Conservation (phyloP, 2,888 invertebrate species). For the Conomelus anceps region DNA sequence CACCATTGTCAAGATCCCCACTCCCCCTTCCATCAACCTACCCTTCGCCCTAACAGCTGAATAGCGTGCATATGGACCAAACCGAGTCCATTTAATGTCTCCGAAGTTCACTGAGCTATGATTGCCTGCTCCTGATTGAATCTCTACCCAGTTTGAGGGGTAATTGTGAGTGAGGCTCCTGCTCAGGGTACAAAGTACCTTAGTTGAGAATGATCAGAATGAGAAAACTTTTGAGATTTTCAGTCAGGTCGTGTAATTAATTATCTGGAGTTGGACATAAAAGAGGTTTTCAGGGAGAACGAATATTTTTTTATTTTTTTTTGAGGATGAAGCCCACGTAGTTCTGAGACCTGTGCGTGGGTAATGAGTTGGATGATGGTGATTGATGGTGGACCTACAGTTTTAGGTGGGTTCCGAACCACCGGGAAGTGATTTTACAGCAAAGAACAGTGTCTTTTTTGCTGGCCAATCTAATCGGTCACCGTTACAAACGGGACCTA, state of each 20-base stretch:
- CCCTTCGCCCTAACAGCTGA: not conserved
- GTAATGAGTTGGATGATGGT: too few species aligned
- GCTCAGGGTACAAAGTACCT: not conserved
- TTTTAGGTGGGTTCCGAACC: too few species aligned
- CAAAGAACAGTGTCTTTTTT: too few species aligned
- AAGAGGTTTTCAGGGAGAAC: not conserved
- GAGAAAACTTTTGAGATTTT: not conserved
- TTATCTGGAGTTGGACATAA: not conserved
- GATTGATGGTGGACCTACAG: too few species aligned
- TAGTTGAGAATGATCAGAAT: not conserved
- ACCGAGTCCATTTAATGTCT: not conserved
- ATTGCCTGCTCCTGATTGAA: not conserved
- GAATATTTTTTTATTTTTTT: not conserved
- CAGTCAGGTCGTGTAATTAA: too few species aligned
- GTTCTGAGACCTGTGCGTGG: too few species aligned
- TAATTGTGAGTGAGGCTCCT: not conserved
- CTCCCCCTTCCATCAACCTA: not conserved
- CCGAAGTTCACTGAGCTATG: not conserved
- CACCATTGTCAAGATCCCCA: not conserved
- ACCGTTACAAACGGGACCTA: too few species aligned
- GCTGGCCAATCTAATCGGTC: too few species aligned
- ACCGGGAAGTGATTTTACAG: too few species aligned
- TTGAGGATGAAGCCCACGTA: too few species aligned
- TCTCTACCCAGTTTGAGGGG: not conserved
- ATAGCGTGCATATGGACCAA: not conserved